Percentiles rank a stretch among this genome's conserved stretches.
Conservation (phyloP, 2,113 vertebrate genomes). For the Choloepus hoffmanni region DNA sequence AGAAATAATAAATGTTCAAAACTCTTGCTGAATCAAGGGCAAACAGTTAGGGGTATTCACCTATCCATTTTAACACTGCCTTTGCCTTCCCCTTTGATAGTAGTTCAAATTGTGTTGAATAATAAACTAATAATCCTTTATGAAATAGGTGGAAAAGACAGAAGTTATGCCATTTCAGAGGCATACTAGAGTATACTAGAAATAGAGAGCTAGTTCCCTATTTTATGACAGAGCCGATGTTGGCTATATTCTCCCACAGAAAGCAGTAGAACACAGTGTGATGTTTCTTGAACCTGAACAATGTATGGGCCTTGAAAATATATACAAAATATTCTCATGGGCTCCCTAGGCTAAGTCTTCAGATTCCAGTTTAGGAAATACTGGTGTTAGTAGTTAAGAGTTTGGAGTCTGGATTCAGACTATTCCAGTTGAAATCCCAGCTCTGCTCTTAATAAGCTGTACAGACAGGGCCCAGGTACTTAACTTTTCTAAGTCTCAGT, state of each 20-base stretch:
- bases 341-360: background rate
- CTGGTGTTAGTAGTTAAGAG: background rate
- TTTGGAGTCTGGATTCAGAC: background rate
- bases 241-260: background rate
- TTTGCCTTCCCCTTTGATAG: constrained; percentile 39
- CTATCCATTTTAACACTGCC: background rate
- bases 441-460: background rate
- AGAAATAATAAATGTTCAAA: constrained; percentile 31
- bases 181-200: background rate
- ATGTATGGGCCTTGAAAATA: background rate
- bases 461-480: background rate
- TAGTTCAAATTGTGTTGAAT: background rate
- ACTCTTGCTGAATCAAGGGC: background rate
- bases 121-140: background rate
- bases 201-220: background rate
- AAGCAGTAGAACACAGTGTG: background rate
- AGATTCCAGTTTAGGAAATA: background rate
- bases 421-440: background rate
- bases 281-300: background rate
- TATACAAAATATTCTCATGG: background rate
- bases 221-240: background rate
- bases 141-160: background rate
- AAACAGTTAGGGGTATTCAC: constrained; percentile 49
- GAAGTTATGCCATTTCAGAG: background rate
- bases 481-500: background rate